Percentiles rank a stretch among this genome's conserved stretches.
phyloP scores from a whole-genome alignment of 2,888 invertebrate genomes.

The Gari tellinella region DNA sequence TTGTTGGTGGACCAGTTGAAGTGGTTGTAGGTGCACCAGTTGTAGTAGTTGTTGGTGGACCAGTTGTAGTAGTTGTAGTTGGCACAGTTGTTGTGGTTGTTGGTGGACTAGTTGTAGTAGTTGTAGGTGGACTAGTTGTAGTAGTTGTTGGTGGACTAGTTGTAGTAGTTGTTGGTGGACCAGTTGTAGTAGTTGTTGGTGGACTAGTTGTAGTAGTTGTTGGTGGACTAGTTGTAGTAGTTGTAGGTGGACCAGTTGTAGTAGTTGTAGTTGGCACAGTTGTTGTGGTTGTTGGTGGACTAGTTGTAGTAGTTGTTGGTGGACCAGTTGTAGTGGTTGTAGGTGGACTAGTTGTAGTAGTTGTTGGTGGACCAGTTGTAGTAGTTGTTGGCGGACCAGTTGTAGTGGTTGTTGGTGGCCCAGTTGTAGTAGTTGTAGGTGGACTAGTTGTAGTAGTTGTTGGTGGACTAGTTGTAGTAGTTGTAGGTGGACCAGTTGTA shows the following conservation, averaged over 20 bases:
- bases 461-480: background rate
- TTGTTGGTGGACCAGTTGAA: background rate
- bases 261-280: background rate
- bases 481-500: background rate
- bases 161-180: conserved; percentile 5
- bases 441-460: background rate
- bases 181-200: conserved; percentile 2
- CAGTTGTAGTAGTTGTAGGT: conserved; percentile 1
- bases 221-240: conserved; percentile 6
- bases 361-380: background rate
- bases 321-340: conserved; percentile 2
- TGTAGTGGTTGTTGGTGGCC: conserved; percentile 4
- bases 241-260: conserved; percentile 5
- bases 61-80: conserved; percentile 2
- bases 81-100: background rate
- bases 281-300: background rate
- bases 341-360: background rate
- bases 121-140: conserved; percentile 4
- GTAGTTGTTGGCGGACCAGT: background rate
- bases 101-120: background rate
- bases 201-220: conserved; percentile 3
- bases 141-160: background rate
- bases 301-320: conserved; percentile 7
- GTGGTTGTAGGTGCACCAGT: conserved; percentile 1
- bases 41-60: background rate